Base-by-base conservation (phyloP, 2,797 vertebrate genomes). In the Gobio occitaniae region DNA sequence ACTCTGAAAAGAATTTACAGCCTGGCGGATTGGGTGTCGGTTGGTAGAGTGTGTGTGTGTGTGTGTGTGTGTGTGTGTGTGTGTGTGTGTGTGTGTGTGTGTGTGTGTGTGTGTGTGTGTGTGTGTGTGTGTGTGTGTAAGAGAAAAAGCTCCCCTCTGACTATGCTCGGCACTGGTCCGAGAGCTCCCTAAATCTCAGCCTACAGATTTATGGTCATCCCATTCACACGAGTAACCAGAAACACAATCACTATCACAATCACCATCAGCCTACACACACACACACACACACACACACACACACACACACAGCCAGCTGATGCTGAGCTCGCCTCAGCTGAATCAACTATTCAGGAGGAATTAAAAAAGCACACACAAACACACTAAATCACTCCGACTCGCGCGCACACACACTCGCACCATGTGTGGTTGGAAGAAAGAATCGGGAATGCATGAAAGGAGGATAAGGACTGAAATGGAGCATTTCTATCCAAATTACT, bases 181-280 rank as follows among this genome's bases (percentile, higher is more conserved):
- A 85, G 93, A 91, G 92, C 93, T 95, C 93, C 93, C 92, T 96
- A 95, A 95, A 96, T 96, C 95, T 96, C 86, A 86, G 81, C 89
- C 87, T 95, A 72, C 83, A 85, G 95, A 97, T 96, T 96, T 96
- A 97, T 95, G 78, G 93, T 93, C 80, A 79, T 88, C 93, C 95
- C 93, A 95, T 96, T 95, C 93, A 92, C 95, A 93, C 93, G 89
- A 95, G 96, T 96, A 95, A 96, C 94, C 96, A 96, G 95, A 95
- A 96, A 96, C 96, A 96, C 96, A 96, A 96, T 96, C 94, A 93
- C 82, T 84, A 83, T 89, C 87, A 82, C 80, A 84, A 87, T 86
- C 82, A 85, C 85, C 82, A 89, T 86, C 86, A 83, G 72, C 80
- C 54, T 68, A 78, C 61, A 87, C 78, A 85, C 82, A 72, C 72